Percentiles rank a stretch among this genome's conserved stretches.
These are phyloP conservation scores for Syrista parreyssii DNA, from an alignment of 2,888 invertebrate species.

Conservation along the genomic window DNA sequence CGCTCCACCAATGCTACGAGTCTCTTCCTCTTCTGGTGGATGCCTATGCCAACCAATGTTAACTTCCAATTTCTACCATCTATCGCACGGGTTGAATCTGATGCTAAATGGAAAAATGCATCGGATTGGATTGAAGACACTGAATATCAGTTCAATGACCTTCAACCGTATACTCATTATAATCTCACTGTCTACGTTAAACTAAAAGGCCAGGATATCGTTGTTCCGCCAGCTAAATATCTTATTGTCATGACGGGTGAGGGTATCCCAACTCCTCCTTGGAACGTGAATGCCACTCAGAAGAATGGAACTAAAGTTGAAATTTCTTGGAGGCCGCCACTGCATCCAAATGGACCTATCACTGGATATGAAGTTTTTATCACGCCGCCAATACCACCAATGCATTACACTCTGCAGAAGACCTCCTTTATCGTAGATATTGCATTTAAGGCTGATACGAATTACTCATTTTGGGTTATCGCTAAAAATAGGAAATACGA, in stretches of 20 bases:
- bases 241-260: slow-evolving; percentile 75
- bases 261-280: slow-evolving; percentile 79
- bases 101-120: slow-evolving; percentile 72
- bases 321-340: slow-evolving; percentile 78
- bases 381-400: slow-evolving; percentile 74
- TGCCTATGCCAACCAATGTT: slow-evolving; percentile 65
- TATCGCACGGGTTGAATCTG: slow-evolving; percentile 68
- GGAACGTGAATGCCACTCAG: slow-evolving; percentile 74
- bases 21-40: slow-evolving; percentile 75
- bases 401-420: slow-evolving; percentile 57
- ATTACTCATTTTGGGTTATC: slow-evolving; percentile 81
- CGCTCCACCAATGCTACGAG: slow-evolving; percentile 73
- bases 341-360: slow-evolving; percentile 73
- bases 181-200: slow-evolving; percentile 83
- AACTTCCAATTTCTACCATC: slow-evolving; percentile 77
- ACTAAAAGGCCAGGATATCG: slow-evolving; percentile 68
- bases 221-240: slow-evolving; percentile 74
- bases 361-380: slow-evolving; percentile 74
- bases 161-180: slow-evolving; percentile 80
- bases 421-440: slow-evolving; percentile 70
- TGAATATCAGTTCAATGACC: slow-evolving; percentile 71
- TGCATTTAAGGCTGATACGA: slow-evolving; percentile 69
- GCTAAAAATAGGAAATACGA: slow-evolving; percentile 74
- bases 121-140: slow-evolving; percentile 73
- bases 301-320: slow-evolving; percentile 74